A percentile compares a stretch with the other conserved stretches of the same genome.
These are phyloP conservation scores for Chloromyia formosa DNA, from an alignment of 2,888 invertebrate species.

Conservation along the genomic window DNA sequence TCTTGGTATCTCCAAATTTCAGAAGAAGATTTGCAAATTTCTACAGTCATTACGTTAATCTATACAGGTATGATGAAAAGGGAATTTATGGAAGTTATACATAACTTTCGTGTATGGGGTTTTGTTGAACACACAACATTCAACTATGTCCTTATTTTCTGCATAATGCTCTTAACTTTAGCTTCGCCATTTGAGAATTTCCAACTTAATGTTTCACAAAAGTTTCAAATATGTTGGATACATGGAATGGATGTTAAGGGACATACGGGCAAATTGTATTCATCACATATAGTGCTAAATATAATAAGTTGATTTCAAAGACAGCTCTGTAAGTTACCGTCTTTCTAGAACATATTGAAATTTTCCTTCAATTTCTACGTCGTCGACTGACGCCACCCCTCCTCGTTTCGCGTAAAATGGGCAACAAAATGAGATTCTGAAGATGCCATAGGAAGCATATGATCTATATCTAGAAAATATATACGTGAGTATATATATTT, in stretches of 20 bases:
- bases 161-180: not conserved
- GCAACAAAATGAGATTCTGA: not conserved
- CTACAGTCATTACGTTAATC: slow-evolving; percentile 47
- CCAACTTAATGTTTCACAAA: no score
- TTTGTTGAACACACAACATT: not conserved
- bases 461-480: not conserved
- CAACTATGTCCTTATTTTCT: not conserved
- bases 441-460: not conserved
- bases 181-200: not conserved
- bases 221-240: no score
- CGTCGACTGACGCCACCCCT: no score
- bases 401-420: not conserved
- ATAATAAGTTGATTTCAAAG: slow-evolving; percentile 10
- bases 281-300: not conserved
- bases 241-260: not conserved
- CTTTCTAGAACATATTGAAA: slow-evolving; percentile 7
- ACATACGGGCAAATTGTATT: no score
- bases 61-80: slow-evolving; percentile 41
- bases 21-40: slow-evolving; percentile 39
- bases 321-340: not conserved
- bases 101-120: not conserved
- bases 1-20: not conserved
- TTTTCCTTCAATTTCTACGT: not conserved
- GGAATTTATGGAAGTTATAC: slow-evolving; percentile 43
- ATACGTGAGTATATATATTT: no score